Base-by-base conservation (phyloP, 1,140 invertebrate genomes). In the Goniozus legneri region DNA sequence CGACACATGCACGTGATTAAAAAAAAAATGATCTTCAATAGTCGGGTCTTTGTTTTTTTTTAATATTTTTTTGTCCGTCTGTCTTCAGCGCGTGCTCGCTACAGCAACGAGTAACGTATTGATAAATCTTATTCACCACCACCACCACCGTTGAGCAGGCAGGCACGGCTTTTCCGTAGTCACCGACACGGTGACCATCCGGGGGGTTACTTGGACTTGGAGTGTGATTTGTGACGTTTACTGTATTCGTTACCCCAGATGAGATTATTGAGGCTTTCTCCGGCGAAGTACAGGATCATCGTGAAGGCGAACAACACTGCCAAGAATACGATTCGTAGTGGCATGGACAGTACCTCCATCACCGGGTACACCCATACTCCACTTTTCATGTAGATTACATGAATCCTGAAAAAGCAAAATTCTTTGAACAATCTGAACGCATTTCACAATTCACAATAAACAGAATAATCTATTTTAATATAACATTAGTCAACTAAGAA, bases 281-380 rank as follows among this genome's bases (percentile, higher is more conserved):
- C 88, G 19, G 82, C 53, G 42, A 83, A 69, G 68, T 90, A 91
- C 10, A 90, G 69, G 1, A 72, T 59, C 21, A 79, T 65, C n/a
- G 77, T 74, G 50, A 86, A 75, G 1, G 66, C 64, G 10, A 88
- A 67, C 33, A 82, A 73, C 3, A 78, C 73, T 2, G 77, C 51
- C 61, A 92, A 87, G 72, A 95, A 95, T 1, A 84, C 60, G 36
- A 85, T 77, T 58, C 88, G 80, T 43, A 86, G 59, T 1, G 85
- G 82, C 54, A 82, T 76, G 50, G 84, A 82, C 12, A 95, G 65
- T 1, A 92, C 83, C 36, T 84, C 80, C 48, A 95, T 74, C 22
- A 95, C 78, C 0, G 91, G 91, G 65, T 95, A 95, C 0, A 94
- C 91, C 91, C 91, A 95, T 27, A 83, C 67, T 19, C 84, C 84